Evolutionary conservation across 2,113 vertebrate species (phyloP).

Genomic region (Parus major): DNA sequence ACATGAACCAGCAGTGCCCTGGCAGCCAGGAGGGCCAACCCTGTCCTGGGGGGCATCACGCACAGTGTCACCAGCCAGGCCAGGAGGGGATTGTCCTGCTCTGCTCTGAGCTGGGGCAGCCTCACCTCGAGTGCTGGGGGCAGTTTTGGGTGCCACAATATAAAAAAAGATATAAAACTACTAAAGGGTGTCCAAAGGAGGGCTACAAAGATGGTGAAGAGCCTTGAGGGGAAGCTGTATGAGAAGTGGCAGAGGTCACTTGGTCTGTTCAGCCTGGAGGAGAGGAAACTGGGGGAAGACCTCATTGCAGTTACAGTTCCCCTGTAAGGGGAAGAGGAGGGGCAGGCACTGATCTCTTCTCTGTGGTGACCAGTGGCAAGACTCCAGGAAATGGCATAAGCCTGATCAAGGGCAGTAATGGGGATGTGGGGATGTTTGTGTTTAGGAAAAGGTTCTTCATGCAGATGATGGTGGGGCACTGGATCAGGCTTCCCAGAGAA

Average conservation of each 20-base stretch:
- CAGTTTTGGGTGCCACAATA: too few relatives aligned
- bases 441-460: not conserved
- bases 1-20: not conserved
- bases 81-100: not conserved
- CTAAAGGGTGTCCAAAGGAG: not conserved
- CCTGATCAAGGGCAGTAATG: accelerated
- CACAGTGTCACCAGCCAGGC: accelerated
- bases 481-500: not conserved
- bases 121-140: accelerated
- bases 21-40: accelerated
- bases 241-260: accelerated
- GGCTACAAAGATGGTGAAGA: accelerated
- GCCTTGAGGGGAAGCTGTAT: accelerated
- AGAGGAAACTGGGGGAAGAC: not conserved
- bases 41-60: not conserved
- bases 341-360: not conserved
- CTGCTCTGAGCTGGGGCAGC: accelerated
- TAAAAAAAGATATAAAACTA: not conserved
- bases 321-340: not conserved
- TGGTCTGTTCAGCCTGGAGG: not conserved
- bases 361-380: not conserved
- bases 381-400: not conserved
- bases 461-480: not conserved
- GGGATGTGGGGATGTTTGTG: accelerated
- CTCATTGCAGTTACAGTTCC: not conserved